Evolutionary conservation across 1,140 invertebrate species (phyloP).

Genomic region (Carposina sasakii): DNA sequence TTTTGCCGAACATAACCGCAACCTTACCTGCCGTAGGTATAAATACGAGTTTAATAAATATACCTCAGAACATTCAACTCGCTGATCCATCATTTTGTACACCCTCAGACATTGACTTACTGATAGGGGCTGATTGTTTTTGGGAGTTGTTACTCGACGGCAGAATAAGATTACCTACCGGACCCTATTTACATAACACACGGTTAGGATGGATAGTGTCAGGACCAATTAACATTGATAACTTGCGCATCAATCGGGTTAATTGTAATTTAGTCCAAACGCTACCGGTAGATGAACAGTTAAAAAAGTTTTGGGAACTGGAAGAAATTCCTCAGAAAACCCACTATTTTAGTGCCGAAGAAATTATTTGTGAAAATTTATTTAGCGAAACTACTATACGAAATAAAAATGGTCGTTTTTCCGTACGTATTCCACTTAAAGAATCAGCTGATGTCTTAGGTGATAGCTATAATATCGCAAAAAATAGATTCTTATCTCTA

Average conservation of each 20-base stretch:
- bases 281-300: conserved; percentile 1
- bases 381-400: conserved; percentile 8
- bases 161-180: neutral
- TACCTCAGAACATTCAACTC: neutral
- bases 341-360: neutral
- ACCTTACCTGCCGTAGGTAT: neutral
- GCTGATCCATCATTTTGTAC: neutral
- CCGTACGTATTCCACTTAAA: conserved; percentile 5
- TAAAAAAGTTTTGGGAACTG: conserved; percentile 10
- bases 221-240: neutral
- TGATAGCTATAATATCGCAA: no score
- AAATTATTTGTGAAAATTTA: neutral
- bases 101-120: neutral
- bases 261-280: conserved; percentile 4
- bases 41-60: neutral
- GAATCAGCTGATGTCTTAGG: no score
- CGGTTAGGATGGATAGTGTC: neutral
- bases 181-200: neutral
- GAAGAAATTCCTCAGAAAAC: conserved; percentile 1
- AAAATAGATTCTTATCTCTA: no score
- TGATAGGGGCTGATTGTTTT: neutral
- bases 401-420: conserved; percentile 8
- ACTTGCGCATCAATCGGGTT: conserved; percentile 1
- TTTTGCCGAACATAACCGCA: neutral
- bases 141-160: neutral